Percentiles rank a stretch among this genome's conserved stretches.
Conservation (phyloP, 1,140 invertebrate genomes). For the Neodiprion fabricii region DNA sequence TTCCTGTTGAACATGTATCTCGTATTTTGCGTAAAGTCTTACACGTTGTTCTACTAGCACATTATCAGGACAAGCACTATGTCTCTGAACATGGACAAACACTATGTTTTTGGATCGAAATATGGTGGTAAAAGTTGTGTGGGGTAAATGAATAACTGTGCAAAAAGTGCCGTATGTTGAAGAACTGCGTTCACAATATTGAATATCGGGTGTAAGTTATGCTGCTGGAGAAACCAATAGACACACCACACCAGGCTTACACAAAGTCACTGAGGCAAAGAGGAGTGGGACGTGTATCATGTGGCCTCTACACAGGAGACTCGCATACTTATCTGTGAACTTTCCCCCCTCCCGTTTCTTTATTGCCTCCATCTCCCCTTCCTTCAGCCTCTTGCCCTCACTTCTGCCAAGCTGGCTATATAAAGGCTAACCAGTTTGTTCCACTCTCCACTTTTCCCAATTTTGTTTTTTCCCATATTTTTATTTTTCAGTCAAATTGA, state of each 20-base stretch:
- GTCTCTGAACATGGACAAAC: too few species aligned
- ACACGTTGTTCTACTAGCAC: neutral
- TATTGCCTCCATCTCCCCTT: constrained; percentile 35
- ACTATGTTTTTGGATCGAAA: too few species aligned
- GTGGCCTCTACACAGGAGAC: constrained; percentile 1
- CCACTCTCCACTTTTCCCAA: constrained; percentile 44
- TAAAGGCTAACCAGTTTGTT: constrained; percentile 61
- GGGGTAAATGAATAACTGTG: too few species aligned
- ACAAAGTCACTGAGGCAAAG: constrained; percentile 1
- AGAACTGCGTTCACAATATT: neutral
- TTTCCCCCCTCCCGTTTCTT: constrained; percentile 20
- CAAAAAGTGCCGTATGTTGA: too few species aligned
- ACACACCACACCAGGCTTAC: neutral
- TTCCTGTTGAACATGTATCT: neutral
- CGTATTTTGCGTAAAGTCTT: neutral
- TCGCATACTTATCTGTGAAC: constrained; percentile 1
- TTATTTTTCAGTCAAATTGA: constrained; percentile 20
- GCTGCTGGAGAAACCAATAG: constrained; percentile 3
- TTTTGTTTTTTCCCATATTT: constrained; percentile 18
- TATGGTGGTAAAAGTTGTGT: too few species aligned
- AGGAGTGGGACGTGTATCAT: constrained; percentile 1
- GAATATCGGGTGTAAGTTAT: neutral
- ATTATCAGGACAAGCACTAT: neutral
- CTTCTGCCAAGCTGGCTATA: neutral
- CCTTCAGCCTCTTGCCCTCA: constrained; percentile 32